Evolutionary conservation across 2,113 vertebrate genomes (phyloP).

Genomic region (Chascanopsetta lugubris): DNA sequence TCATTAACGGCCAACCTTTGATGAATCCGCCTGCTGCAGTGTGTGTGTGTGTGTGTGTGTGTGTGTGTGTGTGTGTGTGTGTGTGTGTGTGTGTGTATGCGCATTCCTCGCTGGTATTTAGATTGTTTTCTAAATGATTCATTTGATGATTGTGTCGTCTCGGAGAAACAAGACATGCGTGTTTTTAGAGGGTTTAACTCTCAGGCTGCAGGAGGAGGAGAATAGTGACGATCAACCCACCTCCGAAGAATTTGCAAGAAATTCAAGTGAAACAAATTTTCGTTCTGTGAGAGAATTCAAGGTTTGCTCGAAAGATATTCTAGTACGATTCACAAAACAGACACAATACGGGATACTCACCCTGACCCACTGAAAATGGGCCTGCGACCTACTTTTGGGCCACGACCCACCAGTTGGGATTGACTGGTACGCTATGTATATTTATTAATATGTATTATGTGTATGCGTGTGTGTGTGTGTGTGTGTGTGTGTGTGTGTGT

Average conservation of each 20-base stretch:
- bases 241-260: neutral
- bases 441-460: neutral
- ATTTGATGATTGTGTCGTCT: slow-evolving; percentile 42
- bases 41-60: too few species aligned
- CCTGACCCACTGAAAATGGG: too few species aligned
- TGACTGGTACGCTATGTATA: too few species aligned
- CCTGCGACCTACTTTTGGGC: too few species aligned
- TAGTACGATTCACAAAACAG: too few species aligned
- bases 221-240: neutral
- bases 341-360: too few species aligned
- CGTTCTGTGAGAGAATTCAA: too few species aligned
- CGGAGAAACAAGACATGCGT: slow-evolving; percentile 2
- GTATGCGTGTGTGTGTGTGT: neutral
- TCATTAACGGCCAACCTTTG: slow-evolving; percentile 53
- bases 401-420: too few species aligned
- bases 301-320: too few species aligned
- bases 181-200: slow-evolving; percentile 12
- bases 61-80: too few species aligned
- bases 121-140: slow-evolving; percentile 35
- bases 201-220: neutral
- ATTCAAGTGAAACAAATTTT: neutral
- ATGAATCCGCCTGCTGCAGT: slow-evolving; percentile 47
- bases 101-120: slow-evolving; percentile 48
- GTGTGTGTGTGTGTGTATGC: too few species aligned
- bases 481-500: neutral